Conservation (phyloP, 23 tunicate species). For the Trididemnum miniatum region DNA sequence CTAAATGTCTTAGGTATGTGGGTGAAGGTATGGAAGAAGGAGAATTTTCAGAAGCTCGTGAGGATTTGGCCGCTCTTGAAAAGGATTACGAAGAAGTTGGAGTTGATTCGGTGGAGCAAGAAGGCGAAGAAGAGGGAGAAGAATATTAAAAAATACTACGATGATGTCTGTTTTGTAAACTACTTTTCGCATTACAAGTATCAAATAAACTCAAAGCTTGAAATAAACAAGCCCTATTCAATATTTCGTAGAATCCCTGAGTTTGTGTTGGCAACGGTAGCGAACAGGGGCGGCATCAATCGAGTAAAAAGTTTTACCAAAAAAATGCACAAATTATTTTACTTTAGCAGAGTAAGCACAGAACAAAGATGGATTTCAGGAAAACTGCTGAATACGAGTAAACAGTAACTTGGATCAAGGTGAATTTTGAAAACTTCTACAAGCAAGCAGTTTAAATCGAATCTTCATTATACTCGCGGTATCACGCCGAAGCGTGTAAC, state of each 20-base stretch:
- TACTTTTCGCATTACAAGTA: neutral
- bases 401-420: too few species aligned
- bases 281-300: too few species aligned
- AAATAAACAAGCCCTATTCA: too few species aligned
- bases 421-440: neutral
- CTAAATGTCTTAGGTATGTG: conserved; percentile 36
- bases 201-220: too few species aligned
- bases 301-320: too few species aligned
- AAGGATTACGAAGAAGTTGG: conserved; percentile 62
- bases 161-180: neutral
- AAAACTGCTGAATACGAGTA: too few species aligned
- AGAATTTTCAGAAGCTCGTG: conserved; percentile 52
- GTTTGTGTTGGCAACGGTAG: too few species aligned
- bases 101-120: conserved; percentile 41
- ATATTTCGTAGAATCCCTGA: too few species aligned
- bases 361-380: too few species aligned
- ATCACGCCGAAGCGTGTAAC: neutral
- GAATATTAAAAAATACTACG: conserved; percentile 18
- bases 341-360: too few species aligned
- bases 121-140: conserved; percentile 39
- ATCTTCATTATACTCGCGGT: neutral
- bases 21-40: conserved; percentile 70
- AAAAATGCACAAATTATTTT: too few species aligned
- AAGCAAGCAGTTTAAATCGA: neutral
- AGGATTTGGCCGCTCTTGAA: conserved; percentile 54